Conservation (phyloP, 2,113 vertebrate species). For the Xenopus borealis region DNA sequence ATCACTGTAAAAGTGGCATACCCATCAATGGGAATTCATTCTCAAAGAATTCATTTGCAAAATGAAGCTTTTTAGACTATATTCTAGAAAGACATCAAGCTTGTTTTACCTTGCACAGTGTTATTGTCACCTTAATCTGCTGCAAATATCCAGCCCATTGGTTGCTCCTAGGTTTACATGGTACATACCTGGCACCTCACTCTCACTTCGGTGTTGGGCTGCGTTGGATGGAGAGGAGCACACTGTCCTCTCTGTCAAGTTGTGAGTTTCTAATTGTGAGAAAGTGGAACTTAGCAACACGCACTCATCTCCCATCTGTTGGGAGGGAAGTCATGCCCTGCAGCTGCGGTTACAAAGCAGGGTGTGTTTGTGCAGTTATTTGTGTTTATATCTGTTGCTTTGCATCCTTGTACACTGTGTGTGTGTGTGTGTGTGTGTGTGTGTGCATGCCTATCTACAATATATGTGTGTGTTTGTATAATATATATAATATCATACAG, state of each 20-base stretch:
- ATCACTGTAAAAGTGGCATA: too few relatives aligned
- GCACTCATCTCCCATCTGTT: slow-evolving; percentile 8
- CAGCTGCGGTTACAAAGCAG: slow-evolving; percentile 18
- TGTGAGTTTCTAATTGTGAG: not conserved
- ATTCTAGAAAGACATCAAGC: too few relatives aligned
- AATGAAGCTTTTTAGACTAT: too few relatives aligned
- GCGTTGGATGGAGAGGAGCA: not conserved
- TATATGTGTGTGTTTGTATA: too few relatives aligned
- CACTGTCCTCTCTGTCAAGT: not conserved
- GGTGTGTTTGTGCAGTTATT: not conserved
- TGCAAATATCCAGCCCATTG: not conserved
- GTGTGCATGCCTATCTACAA: too few relatives aligned
- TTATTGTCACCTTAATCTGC: too few relatives aligned
- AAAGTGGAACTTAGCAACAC: not conserved
- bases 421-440: not conserved
- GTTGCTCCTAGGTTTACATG: not conserved
- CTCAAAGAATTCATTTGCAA: too few relatives aligned
- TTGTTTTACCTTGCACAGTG: too few relatives aligned
- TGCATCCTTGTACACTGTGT: not conserved
- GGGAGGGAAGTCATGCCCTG: slow-evolving; percentile 7
- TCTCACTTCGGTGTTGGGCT: not conserved
- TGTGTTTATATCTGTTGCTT: not conserved
- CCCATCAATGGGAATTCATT: too few relatives aligned
- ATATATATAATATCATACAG: too few relatives aligned
- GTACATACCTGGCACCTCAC: not conserved